Evolutionary conservation across 2,797 vertebrate species (phyloP).

Genomic region (Corythornis leucogaster): DNA sequence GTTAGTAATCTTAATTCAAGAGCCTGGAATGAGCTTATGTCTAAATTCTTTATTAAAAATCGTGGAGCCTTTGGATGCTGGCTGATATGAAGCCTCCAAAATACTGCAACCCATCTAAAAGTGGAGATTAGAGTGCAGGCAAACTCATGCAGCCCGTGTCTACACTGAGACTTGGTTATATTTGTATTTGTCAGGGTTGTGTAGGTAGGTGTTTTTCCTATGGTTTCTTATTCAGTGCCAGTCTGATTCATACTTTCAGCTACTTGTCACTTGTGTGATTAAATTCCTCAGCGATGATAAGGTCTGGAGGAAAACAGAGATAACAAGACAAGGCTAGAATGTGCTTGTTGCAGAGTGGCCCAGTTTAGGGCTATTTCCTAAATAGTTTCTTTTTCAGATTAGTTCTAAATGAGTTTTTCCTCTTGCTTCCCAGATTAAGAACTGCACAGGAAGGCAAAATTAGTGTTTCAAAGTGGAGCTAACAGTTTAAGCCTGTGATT

Average conservation of each 20-base stretch:
- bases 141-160: neutral
- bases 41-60: neutral
- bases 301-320: slow-evolving; percentile 32
- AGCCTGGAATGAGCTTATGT: neutral
- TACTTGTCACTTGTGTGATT: slow-evolving; percentile 55
- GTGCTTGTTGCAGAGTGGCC: slow-evolving; percentile 34
- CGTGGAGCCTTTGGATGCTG: neutral
- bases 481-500: neutral
- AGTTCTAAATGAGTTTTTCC: slow-evolving; percentile 3
- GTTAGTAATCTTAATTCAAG: neutral
- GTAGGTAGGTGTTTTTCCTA: slow-evolving; percentile 12
- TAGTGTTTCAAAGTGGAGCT: neutral
- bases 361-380: neutral
- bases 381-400: neutral
- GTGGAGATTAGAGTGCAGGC: neutral
- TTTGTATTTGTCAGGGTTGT: neutral
- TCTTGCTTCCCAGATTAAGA: neutral
- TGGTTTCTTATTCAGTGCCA: neutral
- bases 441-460: neutral
- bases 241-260: slow-evolving; percentile 56
- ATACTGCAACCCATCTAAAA: neutral
- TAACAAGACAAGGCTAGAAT: slow-evolving; percentile 45
- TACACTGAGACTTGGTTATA: neutral
- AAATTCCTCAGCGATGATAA: slow-evolving; percentile 55
- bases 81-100: neutral